Evolutionary conservation across 2,888 invertebrate genomes (phyloP), one percentile per base, ranked within the genome.

Genomic region (Luperina nickerlii): DNA sequence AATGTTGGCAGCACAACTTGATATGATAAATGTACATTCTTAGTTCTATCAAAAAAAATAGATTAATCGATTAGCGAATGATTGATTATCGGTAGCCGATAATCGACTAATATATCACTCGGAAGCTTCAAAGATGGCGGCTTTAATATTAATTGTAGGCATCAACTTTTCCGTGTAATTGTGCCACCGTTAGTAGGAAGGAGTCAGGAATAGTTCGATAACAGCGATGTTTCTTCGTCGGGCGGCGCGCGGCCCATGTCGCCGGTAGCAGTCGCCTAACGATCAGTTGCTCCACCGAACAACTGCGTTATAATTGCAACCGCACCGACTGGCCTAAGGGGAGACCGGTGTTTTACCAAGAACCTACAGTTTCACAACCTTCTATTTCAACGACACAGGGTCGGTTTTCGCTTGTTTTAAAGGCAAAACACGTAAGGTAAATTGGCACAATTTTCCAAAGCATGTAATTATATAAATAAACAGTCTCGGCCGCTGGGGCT

Each of bases 391-490:
- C 0, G 38, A 0, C 18, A 68, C 78, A 83, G 18, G 32, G 76
- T 78, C 11, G 42, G n/a, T 42, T 73, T 60, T 86, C 7, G 38
- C 13, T 51, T 72, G 42, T 62, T 11, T 24, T 42, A 57, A 15
- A 8, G 1, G 27, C 45, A 57, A 20, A 51, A 27, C 2, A 4
- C 9, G n/a, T 24, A 9, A 54, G 27, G 69, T 20, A 81, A 69
- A 68, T 72, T 76, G 79, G 70, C 54, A 62, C 78, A 78, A 78
- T 85, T 88, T 87, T 83, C 81, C 76, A 82, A 79, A 87, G 81
- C 81, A 85, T 91, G 82, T 89, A 91, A 91, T 91, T 91, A 91
- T 87, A 88, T 90, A 89, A 90, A 90, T 90, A 91, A 89, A 91
- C 89, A 89, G 88, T 84, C 81, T 79, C 69, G 76, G 83, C 82